Percentiles rank a stretch among this genome's conserved stretches.
Evolutionary conservation across 2,113 vertebrate genomes (phyloP).

Genomic region (Cyanoderma ruficeps): DNA sequence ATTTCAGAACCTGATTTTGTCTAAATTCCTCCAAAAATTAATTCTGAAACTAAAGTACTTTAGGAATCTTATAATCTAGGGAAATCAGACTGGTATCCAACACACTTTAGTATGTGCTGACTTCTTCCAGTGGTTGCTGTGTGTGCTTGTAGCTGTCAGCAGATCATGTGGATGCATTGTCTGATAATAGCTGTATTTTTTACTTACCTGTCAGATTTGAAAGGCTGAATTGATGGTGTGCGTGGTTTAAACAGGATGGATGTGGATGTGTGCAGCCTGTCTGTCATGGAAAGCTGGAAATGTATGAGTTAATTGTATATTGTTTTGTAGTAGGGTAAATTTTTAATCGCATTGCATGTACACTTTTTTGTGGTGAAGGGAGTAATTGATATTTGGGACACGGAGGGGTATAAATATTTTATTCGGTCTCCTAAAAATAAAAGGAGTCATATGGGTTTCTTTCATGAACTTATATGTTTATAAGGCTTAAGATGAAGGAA

Average conservation of each 20-base stretch:
- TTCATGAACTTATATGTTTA: constrained; percentile 55
- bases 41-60: neutral
- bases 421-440: constrained; percentile 72
- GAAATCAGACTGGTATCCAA: neutral
- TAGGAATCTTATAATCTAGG: neutral
- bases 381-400: constrained; percentile 70
- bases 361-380: constrained; percentile 17
- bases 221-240: constrained; percentile 27
- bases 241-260: constrained; percentile 33
- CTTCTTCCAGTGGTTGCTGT: neutral
- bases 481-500: constrained; percentile 60
- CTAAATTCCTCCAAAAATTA: neutral
- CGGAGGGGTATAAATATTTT: constrained; percentile 69
- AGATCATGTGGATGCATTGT: constrained; percentile 60
- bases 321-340: constrained; percentile 67
- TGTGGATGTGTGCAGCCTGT: neutral
- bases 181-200: constrained; percentile 67
- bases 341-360: constrained; percentile 63
- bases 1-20: neutral
- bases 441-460: constrained; percentile 47
- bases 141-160: constrained; percentile 62
- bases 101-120: neutral
- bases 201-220: constrained; percentile 61
- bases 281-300: neutral
- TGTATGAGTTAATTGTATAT: constrained; percentile 59